Evolutionary conservation across 64 coral and sea anemone species (phyloP).

Genomic region (Pocillopora verrucosa): DNA sequence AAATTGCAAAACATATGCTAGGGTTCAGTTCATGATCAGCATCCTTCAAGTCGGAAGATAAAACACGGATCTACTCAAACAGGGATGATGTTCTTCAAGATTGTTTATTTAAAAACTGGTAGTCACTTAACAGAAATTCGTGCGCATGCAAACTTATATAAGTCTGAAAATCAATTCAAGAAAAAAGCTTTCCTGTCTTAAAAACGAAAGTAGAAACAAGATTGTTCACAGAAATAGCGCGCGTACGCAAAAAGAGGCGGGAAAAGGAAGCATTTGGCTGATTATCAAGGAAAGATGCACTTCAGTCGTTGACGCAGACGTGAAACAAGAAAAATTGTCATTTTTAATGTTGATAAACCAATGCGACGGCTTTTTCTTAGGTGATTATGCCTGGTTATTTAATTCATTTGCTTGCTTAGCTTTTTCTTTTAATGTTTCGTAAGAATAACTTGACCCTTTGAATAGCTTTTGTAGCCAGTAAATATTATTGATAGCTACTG

Average conservation of each 20-base stretch:
- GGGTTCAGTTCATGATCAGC: too few species aligned
- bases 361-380: background rate
- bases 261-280: background rate
- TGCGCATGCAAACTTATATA: background rate
- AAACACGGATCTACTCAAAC: background rate
- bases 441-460: background rate
- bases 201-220: too few species aligned
- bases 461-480: background rate
- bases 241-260: background rate
- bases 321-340: background rate
- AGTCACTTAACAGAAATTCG: background rate
- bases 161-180: background rate
- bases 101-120: slow-evolving; percentile 11
- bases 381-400: background rate
- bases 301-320: background rate
- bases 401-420: background rate
- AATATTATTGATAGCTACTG: background rate
- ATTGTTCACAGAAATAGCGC: background rate
- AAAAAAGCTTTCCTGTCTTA: background rate
- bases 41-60: background rate
- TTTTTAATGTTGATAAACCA: background rate
- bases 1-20: background rate
- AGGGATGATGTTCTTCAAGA: background rate
- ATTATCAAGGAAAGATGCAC: background rate
- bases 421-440: background rate